phyloP scores from a whole-genome alignment of 1,140 invertebrate genomes.

The Cataglyphis hispanica region DNA sequence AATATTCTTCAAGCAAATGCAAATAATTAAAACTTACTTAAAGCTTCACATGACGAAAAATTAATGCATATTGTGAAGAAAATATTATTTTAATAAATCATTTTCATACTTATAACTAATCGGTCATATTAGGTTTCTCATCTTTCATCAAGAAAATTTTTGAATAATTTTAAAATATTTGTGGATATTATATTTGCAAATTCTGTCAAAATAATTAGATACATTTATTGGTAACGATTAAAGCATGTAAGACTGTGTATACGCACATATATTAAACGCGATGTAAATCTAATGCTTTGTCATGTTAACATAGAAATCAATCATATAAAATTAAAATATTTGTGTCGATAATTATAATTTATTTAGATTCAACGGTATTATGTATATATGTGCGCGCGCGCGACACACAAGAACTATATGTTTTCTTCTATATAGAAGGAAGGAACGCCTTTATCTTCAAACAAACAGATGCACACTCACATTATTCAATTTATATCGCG shows the following conservation, averaged over 20 bases:
- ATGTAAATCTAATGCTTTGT: neutral
- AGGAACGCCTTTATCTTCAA: neutral
- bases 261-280: no score
- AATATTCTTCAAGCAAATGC: neutral
- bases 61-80: neutral
- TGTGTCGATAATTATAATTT: neutral
- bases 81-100: neutral
- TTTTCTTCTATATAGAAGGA: neutral
- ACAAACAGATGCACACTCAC: neutral
- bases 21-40: neutral
- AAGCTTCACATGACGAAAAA: neutral
- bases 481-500: constrained; percentile 5
- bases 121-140: neutral
- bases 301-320: neutral
- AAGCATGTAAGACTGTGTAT: no score
- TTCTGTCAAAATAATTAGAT: no score
- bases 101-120: constrained; percentile 19
- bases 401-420: neutral
- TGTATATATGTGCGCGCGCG: no score
- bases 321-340: neutral
- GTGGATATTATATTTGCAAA: no score
- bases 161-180: no score
- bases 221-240: no score
- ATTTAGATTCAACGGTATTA: neutral
- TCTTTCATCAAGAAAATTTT: neutral